Percentiles rank a stretch among this genome's conserved stretches.
Conservation (phyloP, 2,797 vertebrate genomes). For the Pantherophis vulpinus region DNA sequence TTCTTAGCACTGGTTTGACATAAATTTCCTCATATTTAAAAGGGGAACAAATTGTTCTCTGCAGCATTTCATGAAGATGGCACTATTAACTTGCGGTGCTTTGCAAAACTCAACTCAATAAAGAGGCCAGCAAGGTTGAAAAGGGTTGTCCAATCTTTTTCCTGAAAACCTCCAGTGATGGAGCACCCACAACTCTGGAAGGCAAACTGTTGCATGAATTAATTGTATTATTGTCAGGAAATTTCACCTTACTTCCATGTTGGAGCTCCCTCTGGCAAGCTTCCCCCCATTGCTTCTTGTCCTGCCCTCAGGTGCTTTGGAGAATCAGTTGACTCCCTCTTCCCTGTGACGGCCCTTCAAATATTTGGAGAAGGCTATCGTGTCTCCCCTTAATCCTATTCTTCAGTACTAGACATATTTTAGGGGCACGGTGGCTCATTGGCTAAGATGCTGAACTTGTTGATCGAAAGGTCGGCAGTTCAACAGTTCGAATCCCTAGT, state of each 20-base stretch:
- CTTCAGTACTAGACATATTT: neutral
- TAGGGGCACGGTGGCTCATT: too few relatives aligned
- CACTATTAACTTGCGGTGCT: neutral
- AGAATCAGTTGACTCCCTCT: neutral
- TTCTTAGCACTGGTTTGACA: neutral
- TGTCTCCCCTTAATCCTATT: neutral
- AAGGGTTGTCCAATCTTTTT: neutral
- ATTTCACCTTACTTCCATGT: neutral
- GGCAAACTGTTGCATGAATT: neutral
- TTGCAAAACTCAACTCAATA: neutral
- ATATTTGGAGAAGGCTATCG: neutral
- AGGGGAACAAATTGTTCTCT: slow-evolving; percentile 4
- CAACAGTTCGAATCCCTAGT: too few relatives aligned
- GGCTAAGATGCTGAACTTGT: too few relatives aligned
- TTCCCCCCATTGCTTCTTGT: neutral
- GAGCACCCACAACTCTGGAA: neutral
- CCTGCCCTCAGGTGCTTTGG: neutral
- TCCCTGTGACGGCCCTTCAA: neutral
- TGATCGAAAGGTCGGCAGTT: too few relatives aligned
- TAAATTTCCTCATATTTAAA: neutral
- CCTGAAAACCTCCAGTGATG: neutral
- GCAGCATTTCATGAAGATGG: neutral
- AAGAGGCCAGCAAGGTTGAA: neutral
- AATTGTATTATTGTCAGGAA: neutral
- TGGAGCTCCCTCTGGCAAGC: neutral